Evolutionary conservation across 92 coral and sea anemone species (phyloP).

Genomic region (Micromussa lordhowensis): DNA sequence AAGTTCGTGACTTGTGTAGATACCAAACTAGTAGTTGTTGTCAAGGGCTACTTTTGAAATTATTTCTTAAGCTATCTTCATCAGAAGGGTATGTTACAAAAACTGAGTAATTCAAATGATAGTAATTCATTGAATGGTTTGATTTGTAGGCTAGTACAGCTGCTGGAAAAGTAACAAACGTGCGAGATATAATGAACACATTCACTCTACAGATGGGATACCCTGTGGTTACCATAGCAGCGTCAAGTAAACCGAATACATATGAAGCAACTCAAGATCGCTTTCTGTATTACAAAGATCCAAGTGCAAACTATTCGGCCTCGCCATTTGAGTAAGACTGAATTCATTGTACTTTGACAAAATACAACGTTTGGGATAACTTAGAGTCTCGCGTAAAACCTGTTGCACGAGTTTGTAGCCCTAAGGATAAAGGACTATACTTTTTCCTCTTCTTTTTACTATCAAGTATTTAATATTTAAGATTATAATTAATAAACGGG

Average conservation of each 20-base stretch:
- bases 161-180: slow-evolving; percentile 43
- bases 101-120: neutral
- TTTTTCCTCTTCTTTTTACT: no score
- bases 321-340: slow-evolving; percentile 77
- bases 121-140: neutral
- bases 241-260: slow-evolving; percentile 14
- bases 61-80: no score
- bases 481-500: no score
- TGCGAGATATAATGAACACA: slow-evolving; percentile 84
- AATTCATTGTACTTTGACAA: neutral
- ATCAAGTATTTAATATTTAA: no score
- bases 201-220: slow-evolving; percentile 98
- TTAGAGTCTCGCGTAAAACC: no score
- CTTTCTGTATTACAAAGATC: slow-evolving; percentile 55
- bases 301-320: slow-evolving; percentile 55
- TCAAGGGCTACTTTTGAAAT: no score
- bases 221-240: slow-evolving; percentile 78
- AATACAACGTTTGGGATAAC: neutral
- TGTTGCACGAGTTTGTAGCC: no score
- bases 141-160: slow-evolving; percentile 28
- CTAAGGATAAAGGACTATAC: no score
- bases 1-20: no score
- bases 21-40: no score
- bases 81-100: no score
- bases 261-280: slow-evolving; percentile 58